A percentile compares a stretch with the other conserved stretches of the same genome.
phyloP scores from a whole-genome alignment of 2,888 invertebrate genomes.

The Rhorus exstirpatorius region DNA sequence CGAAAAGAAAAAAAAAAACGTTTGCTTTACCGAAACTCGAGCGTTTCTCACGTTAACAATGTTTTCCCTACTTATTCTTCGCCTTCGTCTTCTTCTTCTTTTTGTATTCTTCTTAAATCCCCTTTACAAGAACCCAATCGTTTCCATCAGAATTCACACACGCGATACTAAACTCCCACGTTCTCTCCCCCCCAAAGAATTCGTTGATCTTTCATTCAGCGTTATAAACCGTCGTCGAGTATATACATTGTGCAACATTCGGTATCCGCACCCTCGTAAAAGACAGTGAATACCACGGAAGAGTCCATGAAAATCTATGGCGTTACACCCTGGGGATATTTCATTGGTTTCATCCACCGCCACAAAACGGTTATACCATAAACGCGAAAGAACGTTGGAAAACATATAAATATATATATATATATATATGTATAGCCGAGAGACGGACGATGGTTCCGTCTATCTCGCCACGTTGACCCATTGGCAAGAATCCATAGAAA shows the following conservation, averaged over 20 bases:
- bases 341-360: constrained; percentile 35
- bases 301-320: constrained; percentile 55
- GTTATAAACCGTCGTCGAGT: constrained; percentile 2
- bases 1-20: too few relatives aligned
- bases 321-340: constrained; percentile 44
- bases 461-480: constrained; percentile 38
- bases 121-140: constrained; percentile 43
- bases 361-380: constrained; percentile 45
- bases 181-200: constrained; percentile 58
- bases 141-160: constrained; percentile 50
- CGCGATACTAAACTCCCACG: constrained; percentile 67
- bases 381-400: constrained; percentile 32
- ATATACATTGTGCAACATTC: constrained; percentile 20
- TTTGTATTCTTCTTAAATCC: constrained; percentile 23
- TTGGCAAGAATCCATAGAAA: constrained; percentile 10
- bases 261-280: constrained; percentile 52
- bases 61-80: constrained; percentile 14
- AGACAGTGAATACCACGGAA: constrained; percentile 32
- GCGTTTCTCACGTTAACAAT: constrained; percentile 53
- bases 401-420: too few relatives aligned
- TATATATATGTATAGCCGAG: not conserved
- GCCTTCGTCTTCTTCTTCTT: constrained; percentile 1
- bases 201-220: constrained; percentile 52
- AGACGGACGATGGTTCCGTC: constrained; percentile 1
- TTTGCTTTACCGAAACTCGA: constrained; percentile 19